These are phyloP conservation scores for Phoxinus dragarum DNA, from an alignment of 2,797 vertebrate species.

Conservation along the genomic window DNA sequence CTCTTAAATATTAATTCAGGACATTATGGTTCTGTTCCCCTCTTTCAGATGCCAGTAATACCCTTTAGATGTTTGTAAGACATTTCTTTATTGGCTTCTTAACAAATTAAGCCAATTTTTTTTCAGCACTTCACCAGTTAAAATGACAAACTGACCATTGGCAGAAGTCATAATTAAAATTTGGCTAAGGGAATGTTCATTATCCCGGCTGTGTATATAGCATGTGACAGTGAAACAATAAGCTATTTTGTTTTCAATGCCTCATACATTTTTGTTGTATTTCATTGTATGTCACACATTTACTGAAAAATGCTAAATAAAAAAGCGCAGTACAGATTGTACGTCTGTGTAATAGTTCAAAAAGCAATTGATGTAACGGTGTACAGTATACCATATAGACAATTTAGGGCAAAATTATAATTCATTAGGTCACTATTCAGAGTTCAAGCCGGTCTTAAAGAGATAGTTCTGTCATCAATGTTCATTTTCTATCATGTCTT, in stretches of 20 bases:
- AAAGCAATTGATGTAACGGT: not conserved
- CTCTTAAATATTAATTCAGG: constrained; percentile 34
- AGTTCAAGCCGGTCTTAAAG: not conserved
- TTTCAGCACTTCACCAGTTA: not conserved
- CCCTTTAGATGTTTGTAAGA: constrained; percentile 5
- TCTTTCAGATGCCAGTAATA: constrained; percentile 14
- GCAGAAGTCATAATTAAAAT: constrained; percentile 1
- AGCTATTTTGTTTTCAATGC: constrained; percentile 69
- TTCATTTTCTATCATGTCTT: not conserved
- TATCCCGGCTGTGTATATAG: constrained; percentile 56
- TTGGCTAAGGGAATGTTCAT: constrained; percentile 24
- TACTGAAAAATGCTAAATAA: constrained; percentile 80
- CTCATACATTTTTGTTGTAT: constrained; percentile 82
- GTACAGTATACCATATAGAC: not conserved
- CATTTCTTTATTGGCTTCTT: not conserved
- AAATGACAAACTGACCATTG: not conserved
- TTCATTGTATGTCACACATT: constrained; percentile 80
- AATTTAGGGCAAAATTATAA: not conserved
- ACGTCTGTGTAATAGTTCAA: constrained; percentile 20
- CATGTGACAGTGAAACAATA: constrained; percentile 61
- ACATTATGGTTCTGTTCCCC: constrained; percentile 1
- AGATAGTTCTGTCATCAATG: not conserved
- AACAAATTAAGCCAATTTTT: constrained; percentile 3
- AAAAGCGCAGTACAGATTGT: constrained; percentile 60
- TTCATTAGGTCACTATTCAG: not conserved